A percentile compares a stretch with the other conserved stretches of the same genome.
Conservation (phyloP, 2,797 vertebrate genomes). For the Channa striata region DNA sequence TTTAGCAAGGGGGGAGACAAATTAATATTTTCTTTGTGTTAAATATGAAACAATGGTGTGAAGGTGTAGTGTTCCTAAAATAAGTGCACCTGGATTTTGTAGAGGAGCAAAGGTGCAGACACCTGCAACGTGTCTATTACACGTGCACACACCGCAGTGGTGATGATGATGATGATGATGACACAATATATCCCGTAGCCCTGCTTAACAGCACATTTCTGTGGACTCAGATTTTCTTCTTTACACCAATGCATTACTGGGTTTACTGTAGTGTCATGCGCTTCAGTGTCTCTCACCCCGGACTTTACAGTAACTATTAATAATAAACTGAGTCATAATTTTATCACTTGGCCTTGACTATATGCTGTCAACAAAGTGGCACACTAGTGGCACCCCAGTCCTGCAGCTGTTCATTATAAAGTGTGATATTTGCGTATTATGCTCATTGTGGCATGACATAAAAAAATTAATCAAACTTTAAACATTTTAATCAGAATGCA, state of each 20-base stretch:
- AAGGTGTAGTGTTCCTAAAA: too few species aligned
- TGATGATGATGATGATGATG: too few species aligned
- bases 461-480: background rate
- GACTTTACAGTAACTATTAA: slow-evolving; percentile 30
- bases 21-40: too few species aligned
- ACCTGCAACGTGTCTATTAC: too few species aligned
- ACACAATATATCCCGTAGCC: too few species aligned
- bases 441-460: background rate
- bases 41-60: too few species aligned
- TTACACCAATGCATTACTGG: background rate
- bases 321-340: slow-evolving; percentile 16
- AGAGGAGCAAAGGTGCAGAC: too few species aligned
- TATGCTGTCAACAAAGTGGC: slow-evolving; percentile 6
- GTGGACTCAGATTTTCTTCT: background rate
- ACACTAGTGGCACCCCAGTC: background rate
- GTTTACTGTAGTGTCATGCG: slow-evolving; percentile 6
- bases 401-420: slow-evolving; percentile 4
- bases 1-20: too few species aligned
- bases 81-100: too few species aligned
- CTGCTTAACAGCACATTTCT: background rate
- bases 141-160: too few species aligned
- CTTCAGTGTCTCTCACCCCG: background rate
- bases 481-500: too few species aligned
- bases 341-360: background rate
- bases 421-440: slow-evolving; percentile 1